These are phyloP conservation scores for Rattus rattus DNA, from an alignment of 2,113 vertebrate species.

Conservation along the genomic window DNA sequence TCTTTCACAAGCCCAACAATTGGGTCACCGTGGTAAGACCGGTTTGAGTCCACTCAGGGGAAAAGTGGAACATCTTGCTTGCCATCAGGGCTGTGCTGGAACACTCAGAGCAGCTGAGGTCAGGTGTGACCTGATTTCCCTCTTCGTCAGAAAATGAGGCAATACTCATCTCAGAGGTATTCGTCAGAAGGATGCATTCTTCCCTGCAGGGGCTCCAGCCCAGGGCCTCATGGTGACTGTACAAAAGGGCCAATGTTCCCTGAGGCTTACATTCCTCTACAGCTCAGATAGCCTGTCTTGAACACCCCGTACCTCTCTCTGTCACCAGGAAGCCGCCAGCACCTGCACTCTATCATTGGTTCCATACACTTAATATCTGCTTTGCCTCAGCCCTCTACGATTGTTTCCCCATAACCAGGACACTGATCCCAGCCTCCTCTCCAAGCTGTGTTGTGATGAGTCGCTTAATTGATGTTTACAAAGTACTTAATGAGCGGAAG, in stretches of 20 bases:
- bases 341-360: conserved; percentile 18
- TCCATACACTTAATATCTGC: conserved; percentile 49
- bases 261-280: conserved; percentile 8
- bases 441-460: conserved; percentile 59
- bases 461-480: conserved; percentile 78
- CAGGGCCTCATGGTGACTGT: not conserved
- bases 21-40: conserved; percentile 56
- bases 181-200: not conserved
- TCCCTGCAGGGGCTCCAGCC: not conserved
- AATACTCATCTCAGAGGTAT: not conserved
- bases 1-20: conserved; percentile 60
- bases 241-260: conserved; percentile 25
- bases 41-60: conserved; percentile 25
- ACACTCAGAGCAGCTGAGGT: conserved; percentile 42
- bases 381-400: conserved; percentile 33
- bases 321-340: not conserved
- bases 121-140: conserved; percentile 69
- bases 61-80: conserved; percentile 59
- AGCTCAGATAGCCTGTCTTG: conserved; percentile 20
- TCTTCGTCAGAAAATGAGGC: conserved; percentile 49
- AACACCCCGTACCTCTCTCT: conserved; percentile 23
- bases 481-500: conserved; percentile 62
- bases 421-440: conserved; percentile 61
- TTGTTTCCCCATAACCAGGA: conserved; percentile 53
- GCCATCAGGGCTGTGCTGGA: conserved; percentile 48